Evolutionary conservation across 2,888 invertebrate genomes (phyloP).

Genomic region (Ennomos erosarius): DNA sequence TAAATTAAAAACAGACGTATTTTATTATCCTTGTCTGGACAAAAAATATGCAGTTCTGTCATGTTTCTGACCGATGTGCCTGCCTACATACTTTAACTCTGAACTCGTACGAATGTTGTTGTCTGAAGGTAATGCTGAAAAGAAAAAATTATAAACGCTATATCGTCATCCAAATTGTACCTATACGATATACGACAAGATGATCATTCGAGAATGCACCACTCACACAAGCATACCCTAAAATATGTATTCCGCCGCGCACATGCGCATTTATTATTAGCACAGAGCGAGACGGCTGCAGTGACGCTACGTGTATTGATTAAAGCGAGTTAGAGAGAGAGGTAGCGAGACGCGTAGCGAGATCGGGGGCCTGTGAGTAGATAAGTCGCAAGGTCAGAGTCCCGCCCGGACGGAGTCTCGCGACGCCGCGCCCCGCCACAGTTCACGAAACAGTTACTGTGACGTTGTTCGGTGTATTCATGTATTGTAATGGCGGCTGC

Average conservation of each 20-base stretch:
- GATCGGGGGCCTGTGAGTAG: constrained; percentile 59
- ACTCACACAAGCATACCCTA: constrained; percentile 48
- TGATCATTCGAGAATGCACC: constrained; percentile 57
- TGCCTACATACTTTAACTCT: too few relatives aligned
- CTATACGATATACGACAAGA: constrained; percentile 42
- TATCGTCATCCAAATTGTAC: background rate
- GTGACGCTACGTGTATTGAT: constrained; percentile 61
- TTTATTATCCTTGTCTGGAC: too few relatives aligned
- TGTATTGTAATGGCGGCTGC: constrained; percentile 4
- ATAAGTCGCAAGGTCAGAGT: constrained; percentile 77
- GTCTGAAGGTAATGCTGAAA: too few relatives aligned
- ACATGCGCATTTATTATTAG: constrained; percentile 70
- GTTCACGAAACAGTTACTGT: constrained; percentile 26
- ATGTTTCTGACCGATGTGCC: too few relatives aligned
- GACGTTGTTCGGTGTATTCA: background rate
- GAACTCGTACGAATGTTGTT: too few relatives aligned
- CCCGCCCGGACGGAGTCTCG: constrained; percentile 14
- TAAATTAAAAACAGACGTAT: too few relatives aligned
- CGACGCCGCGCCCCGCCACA: constrained; percentile 29
- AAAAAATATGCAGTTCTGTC: too few relatives aligned
- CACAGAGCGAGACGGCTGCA: constrained; percentile 57
- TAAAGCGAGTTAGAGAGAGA: constrained; percentile 59
- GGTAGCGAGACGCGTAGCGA: constrained; percentile 38
- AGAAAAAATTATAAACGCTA: too few relatives aligned
- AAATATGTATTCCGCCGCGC: constrained; percentile 29